These are phyloP conservation scores for Rhyacophila evoluta DNA, from an alignment of 2,888 invertebrate species.

Conservation along the genomic window DNA sequence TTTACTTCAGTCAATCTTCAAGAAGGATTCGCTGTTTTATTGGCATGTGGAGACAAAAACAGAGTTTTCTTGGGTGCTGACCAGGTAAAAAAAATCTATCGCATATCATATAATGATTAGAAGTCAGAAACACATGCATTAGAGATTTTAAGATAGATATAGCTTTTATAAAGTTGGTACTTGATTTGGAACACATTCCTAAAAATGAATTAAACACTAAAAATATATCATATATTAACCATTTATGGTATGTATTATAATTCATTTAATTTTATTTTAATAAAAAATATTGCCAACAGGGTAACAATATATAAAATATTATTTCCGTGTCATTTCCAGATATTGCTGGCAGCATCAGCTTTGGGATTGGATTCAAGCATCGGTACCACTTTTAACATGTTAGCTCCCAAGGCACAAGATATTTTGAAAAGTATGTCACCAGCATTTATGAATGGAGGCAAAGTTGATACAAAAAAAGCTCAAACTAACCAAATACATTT, in stretches of 20 bases:
- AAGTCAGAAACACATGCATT: too few relatives aligned
- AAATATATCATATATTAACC: too few relatives aligned
- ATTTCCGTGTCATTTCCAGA: conserved; percentile 15
- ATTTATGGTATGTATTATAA: too few relatives aligned
- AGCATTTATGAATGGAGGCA: not conserved
- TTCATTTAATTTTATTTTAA: too few relatives aligned
- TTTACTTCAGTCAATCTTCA: conserved; percentile 81
- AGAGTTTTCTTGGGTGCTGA: conserved; percentile 78
- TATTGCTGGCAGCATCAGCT: conserved; percentile 56
- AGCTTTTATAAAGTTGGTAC: too few relatives aligned
- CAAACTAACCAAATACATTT: conserved; percentile 69
- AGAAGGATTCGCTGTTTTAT: conserved; percentile 74
- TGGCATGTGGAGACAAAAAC: conserved; percentile 67
- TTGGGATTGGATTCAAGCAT: conserved; percentile 81
- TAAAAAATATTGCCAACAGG: too few relatives aligned
- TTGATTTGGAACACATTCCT: too few relatives aligned
- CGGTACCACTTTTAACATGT: conserved; percentile 77
- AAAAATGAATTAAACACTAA: too few relatives aligned
- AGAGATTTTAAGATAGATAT: too few relatives aligned
- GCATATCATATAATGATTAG: too few relatives aligned
- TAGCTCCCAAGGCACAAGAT: conserved; percentile 71
- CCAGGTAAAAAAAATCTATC: too few relatives aligned
- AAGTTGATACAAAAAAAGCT: conserved; percentile 58
- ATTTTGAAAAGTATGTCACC: conserved; percentile 69
- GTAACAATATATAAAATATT: too few relatives aligned